phyloP scores from a whole-genome alignment of 2,797 vertebrate genomes.

The Pantherophis alleghaniensis region DNA sequence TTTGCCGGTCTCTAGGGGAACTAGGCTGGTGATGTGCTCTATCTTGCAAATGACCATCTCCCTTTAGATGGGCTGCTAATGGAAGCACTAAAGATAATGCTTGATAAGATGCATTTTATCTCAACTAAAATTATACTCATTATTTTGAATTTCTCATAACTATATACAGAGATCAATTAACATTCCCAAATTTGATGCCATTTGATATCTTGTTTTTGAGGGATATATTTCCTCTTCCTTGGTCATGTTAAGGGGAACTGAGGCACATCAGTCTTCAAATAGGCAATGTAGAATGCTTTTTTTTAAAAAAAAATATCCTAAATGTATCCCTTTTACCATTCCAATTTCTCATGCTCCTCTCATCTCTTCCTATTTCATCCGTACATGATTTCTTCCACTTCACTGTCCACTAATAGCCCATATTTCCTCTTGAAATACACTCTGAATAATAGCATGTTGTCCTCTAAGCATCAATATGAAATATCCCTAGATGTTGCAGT shows the following conservation, averaged over 20 bases:
- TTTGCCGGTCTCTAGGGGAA: neutral
- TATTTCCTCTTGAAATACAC: constrained; percentile 37
- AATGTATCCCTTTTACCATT: constrained; percentile 20
- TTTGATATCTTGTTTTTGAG: neutral
- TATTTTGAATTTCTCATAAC: neutral
- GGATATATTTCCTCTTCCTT: neutral
- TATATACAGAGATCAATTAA: neutral
- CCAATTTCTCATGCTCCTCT: constrained; percentile 8
- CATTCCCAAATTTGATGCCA: neutral
- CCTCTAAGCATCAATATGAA: neutral
- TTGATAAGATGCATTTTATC: neutral
- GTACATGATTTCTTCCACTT: constrained; percentile 38
- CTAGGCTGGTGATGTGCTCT: neutral
- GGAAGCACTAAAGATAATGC: neutral
- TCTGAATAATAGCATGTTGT: constrained; percentile 33
- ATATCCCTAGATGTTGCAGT: neutral
- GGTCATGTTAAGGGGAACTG: neutral
- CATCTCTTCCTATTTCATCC: constrained; percentile 30
- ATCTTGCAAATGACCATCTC: neutral
- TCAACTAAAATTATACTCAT: neutral
- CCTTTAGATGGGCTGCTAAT: neutral
- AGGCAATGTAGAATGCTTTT: neutral
- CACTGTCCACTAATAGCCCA: constrained; percentile 39
- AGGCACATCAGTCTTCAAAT: constrained; percentile 17
- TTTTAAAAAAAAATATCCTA: constrained; percentile 10